phyloP scores from a whole-genome alignment of 2,113 vertebrate species.

The Ophthalmolycus amberensis region DNA sequence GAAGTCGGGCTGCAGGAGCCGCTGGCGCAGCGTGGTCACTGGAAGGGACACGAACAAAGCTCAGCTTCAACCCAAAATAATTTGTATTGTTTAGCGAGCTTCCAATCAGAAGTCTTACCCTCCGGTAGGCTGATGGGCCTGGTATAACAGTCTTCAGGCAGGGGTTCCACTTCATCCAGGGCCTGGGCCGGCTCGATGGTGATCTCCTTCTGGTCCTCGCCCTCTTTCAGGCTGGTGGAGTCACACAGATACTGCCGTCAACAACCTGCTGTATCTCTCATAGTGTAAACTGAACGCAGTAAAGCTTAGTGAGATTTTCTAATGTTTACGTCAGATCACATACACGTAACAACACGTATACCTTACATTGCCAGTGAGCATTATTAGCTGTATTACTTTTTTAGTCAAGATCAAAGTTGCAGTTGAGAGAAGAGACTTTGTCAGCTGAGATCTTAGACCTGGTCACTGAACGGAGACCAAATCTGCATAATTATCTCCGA shows the following conservation, averaged over 20 bases:
- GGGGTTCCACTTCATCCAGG: constrained; percentile 94
- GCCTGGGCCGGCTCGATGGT: constrained; percentile 95
- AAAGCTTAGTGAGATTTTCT: too few relatives aligned
- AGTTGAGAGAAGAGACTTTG: neutral
- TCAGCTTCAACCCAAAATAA: neutral
- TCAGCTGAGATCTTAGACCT: neutral
- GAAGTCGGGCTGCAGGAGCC: constrained; percentile 96
- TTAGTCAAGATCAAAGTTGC: neutral
- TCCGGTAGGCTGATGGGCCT: constrained; percentile 94
- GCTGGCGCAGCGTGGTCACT: constrained; percentile 97
- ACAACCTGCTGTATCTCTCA: neutral
- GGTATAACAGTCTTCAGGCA: constrained; percentile 97
- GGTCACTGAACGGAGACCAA: neutral
- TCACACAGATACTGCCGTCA: constrained; percentile 36
- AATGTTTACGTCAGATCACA: too few relatives aligned
- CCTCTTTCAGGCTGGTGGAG: constrained; percentile 91
- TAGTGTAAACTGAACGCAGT: too few relatives aligned
- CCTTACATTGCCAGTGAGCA: neutral
- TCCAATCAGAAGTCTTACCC: constrained; percentile 77
- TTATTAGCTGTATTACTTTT: neutral
- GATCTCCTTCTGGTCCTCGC: constrained; percentile 97
- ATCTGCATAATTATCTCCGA: neutral
- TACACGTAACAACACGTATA: neutral
- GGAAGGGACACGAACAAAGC: neutral
- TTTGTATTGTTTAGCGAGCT: neutral